Evolutionary conservation across 2,888 invertebrate species (phyloP).

Genomic region (Lingula anatina): DNA sequence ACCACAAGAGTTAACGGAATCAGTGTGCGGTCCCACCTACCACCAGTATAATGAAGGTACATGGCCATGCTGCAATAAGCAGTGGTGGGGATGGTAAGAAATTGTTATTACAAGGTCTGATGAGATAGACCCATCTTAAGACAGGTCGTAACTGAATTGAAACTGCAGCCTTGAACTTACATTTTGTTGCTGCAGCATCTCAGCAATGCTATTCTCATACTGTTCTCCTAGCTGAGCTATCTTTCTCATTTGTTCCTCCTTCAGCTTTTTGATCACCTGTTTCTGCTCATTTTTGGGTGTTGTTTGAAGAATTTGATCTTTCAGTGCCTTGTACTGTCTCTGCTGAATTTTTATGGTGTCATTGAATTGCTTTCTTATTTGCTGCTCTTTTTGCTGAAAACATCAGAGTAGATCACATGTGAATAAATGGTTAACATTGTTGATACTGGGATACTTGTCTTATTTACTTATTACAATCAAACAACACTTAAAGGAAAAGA

Average conservation of each 20-base stretch:
- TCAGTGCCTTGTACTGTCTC: conserved; percentile 96
- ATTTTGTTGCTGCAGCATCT: conserved; percentile 96
- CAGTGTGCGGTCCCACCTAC: too few relatives aligned
- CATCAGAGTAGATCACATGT: background rate
- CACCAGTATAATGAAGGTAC: too few relatives aligned
- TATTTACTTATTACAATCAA: too few relatives aligned
- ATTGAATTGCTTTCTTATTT: conserved; percentile 96
- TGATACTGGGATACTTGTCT: too few relatives aligned
- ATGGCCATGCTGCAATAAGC: too few relatives aligned
- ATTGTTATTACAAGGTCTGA: too few relatives aligned
- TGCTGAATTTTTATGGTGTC: conserved; percentile 99
- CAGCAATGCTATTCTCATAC: conserved; percentile 97
- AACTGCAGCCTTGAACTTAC: conserved; percentile 53
- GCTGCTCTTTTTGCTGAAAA: conserved; percentile 92
- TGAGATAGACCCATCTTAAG: too few relatives aligned
- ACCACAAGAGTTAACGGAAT: too few relatives aligned
- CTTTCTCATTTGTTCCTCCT: conserved; percentile 96
- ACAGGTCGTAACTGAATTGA: too few relatives aligned
- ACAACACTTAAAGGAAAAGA: too few relatives aligned
- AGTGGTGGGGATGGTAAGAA: too few relatives aligned
- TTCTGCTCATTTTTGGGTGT: conserved; percentile 96
- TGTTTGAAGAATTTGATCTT: conserved; percentile 88
- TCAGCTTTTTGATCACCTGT: conserved; percentile 89
- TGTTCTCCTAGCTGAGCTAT: conserved; percentile 93
- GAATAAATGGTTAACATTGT: too few relatives aligned